Evolutionary conservation across 2,797 vertebrate species (phyloP).

Genomic region (Nothura maculosa): DNA sequence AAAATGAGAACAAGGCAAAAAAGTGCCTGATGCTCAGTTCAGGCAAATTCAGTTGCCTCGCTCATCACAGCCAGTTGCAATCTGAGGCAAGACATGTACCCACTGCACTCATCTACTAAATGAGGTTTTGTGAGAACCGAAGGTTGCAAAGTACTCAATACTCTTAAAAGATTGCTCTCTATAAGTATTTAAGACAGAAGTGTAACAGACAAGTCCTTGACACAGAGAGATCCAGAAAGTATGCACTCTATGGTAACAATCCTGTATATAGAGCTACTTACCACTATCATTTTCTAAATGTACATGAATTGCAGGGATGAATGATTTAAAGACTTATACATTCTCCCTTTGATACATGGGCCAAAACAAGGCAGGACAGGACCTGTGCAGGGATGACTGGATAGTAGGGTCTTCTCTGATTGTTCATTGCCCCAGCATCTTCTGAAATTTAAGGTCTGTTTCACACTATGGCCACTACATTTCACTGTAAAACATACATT

Average conservation of each 20-base stretch:
- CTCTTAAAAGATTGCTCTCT: not conserved
- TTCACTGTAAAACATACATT: not conserved
- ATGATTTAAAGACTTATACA: not conserved
- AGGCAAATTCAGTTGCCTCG: not conserved
- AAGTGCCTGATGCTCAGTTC: not conserved
- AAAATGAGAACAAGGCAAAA: not conserved
- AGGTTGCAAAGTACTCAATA: accelerated
- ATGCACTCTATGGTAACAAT: not conserved
- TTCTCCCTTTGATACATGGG: not conserved
- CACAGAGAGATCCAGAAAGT: not conserved
- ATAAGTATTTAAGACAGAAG: not conserved
- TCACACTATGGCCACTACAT: not conserved
- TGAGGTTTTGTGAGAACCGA: not conserved
- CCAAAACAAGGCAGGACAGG: not conserved
- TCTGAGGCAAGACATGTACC: not conserved
- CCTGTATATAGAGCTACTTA: not conserved
- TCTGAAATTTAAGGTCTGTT: not conserved
- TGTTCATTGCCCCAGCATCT: accelerated
- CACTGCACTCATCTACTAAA: not conserved
- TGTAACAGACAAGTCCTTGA: not conserved
- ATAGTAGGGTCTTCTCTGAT: not conserved
- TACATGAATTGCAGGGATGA: not conserved
- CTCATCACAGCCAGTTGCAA: not conserved
- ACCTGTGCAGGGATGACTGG: not conserved
- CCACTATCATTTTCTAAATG: not conserved